A percentile compares a stretch with the other conserved stretches of the same genome.
Evolutionary conservation across 2,888 invertebrate genomes (phyloP).

Genomic region (Therioaphis trifolii): DNA sequence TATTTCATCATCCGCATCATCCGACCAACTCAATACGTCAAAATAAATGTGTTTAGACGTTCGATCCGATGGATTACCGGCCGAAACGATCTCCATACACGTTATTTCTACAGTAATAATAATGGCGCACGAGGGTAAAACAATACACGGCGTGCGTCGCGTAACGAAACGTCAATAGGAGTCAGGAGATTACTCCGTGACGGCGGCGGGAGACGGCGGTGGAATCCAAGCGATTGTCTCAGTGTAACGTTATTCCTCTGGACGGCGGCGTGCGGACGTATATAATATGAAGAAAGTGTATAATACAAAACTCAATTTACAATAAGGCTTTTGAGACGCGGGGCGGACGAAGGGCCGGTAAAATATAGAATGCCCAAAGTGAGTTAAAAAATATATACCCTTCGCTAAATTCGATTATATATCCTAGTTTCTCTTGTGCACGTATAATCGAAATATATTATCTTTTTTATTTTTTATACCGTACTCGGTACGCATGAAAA

Average conservation of each 20-base stretch:
- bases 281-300: constrained; percentile 46
- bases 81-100: neutral
- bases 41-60: constrained; percentile 13
- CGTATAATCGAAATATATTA: constrained; percentile 47
- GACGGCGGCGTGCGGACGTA: constrained; percentile 45
- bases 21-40: too few relatives aligned
- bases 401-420: constrained; percentile 52
- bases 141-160: constrained; percentile 21
- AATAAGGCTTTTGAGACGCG: constrained; percentile 55
- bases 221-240: constrained; percentile 27
- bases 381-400: constrained; percentile 55
- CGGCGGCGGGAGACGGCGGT: neutral
- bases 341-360: neutral
- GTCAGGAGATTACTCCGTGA: constrained; percentile 41
- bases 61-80: neutral
- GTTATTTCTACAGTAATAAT: neutral
- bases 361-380: constrained; percentile 41
- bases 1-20: too few relatives aligned
- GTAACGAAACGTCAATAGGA: constrained; percentile 38
- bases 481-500: neutral
- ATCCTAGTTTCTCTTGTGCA: constrained; percentile 34
- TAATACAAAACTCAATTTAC: constrained; percentile 60
- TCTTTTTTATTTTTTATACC: neutral
- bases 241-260: constrained; percentile 50
- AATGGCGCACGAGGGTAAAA: constrained; percentile 14